These are phyloP conservation scores for Hecatera dysodea DNA, from an alignment of 2,888 invertebrate genomes.

Conservation along the genomic window DNA sequence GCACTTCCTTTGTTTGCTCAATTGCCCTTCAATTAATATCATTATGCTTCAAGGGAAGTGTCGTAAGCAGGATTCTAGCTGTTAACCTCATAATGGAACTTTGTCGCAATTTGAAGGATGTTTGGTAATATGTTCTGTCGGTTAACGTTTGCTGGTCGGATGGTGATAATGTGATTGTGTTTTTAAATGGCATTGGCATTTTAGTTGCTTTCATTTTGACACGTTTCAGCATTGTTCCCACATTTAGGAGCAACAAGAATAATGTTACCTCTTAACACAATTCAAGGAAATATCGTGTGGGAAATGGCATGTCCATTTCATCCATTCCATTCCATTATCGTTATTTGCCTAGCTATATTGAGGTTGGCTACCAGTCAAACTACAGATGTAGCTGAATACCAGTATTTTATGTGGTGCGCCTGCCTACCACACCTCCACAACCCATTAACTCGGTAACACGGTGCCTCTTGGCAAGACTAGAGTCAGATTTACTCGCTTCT, in stretches of 20 bases:
- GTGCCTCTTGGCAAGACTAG: no score
- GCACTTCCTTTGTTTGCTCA: constrained; percentile 12
- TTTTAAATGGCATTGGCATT: constrained; percentile 8
- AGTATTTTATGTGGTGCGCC: no score
- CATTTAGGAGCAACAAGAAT: background rate
- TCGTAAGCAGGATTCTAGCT: constrained; percentile 47
- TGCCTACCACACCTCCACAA: no score
- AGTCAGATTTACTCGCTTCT: no score
- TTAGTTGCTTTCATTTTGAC: background rate
- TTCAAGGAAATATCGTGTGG: no score
- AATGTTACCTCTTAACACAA: no score
- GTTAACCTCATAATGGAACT: constrained; percentile 15
- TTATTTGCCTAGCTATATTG: no score
- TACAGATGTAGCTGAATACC: no score
- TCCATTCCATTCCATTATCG: no score
- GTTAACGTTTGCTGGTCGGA: constrained; percentile 9
- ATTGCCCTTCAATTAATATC: constrained; percentile 18
- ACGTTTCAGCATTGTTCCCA: background rate
- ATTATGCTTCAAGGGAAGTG: constrained; percentile 46
- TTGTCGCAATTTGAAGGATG: constrained; percentile 49
- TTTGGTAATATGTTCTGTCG: constrained; percentile 44
- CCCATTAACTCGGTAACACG: no score
- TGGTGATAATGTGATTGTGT: background rate
- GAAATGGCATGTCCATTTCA: no score
- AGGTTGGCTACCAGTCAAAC: no score